A percentile compares a stretch with the other conserved stretches of the same genome.
phyloP scores from a whole-genome alignment of 2,797 vertebrate genomes.

The Notoglanidium macrostoma region DNA sequence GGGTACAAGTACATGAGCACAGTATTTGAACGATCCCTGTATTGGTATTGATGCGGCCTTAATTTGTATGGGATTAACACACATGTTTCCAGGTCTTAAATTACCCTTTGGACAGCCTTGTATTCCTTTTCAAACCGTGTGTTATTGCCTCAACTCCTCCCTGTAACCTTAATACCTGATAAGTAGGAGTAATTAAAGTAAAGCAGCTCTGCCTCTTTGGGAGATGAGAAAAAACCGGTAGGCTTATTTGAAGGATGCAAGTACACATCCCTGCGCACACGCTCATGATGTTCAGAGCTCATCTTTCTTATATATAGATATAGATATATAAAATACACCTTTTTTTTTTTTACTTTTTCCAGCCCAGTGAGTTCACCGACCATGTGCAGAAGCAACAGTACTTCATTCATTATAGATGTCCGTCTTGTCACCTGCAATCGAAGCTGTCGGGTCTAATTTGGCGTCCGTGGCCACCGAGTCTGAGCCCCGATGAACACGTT shows the following conservation, averaged over 20 bases:
- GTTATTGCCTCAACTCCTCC: neutral
- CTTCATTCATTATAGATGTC: constrained; percentile 63
- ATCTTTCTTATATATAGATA: neutral
- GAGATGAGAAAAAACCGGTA: neutral
- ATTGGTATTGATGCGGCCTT: neutral
- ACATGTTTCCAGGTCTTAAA: neutral
- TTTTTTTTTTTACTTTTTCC: constrained; percentile 3
- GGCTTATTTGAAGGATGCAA: neutral
- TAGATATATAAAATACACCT: neutral
- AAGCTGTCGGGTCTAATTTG: constrained; percentile 55
- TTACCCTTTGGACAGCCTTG: too few species aligned
- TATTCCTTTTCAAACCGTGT: neutral
- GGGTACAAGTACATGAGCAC: neutral
- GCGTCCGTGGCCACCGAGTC: constrained; percentile 44
- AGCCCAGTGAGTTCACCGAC: neutral
- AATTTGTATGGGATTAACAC: neutral
- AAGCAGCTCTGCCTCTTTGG: neutral
- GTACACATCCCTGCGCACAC: neutral
- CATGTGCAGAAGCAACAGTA: constrained; percentile 34
- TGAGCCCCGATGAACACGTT: constrained; percentile 23
- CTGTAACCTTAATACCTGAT: constrained; percentile 19
- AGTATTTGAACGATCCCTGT: neutral
- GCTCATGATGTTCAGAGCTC: neutral
- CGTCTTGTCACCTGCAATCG: constrained; percentile 58
- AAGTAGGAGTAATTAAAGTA: neutral